Evolutionary conservation across 53 echinoderm and acorn worm genomes (phyloP).

Genomic region (Astropecten irregularis): DNA sequence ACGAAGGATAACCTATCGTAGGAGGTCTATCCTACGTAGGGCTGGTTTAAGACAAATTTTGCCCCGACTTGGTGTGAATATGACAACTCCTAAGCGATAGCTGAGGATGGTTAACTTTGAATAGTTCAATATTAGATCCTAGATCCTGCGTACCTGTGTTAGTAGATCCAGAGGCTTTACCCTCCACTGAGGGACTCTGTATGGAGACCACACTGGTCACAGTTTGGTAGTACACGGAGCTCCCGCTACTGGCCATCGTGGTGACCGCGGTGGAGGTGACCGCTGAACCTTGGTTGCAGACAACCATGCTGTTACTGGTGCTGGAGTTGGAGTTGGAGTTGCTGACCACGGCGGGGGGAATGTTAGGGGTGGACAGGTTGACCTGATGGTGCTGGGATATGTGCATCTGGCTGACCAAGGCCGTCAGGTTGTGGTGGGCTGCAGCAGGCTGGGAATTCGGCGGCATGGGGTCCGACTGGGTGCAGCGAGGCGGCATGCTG

Average conservation of each 20-base stretch:
- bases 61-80: no score
- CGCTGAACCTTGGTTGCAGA: conserved; percentile 23
- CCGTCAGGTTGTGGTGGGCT: conserved; percentile 65
- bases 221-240: conserved; percentile 80
- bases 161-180: no score
- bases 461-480: conserved; percentile 20
- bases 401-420: conserved; percentile 74
- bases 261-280: conserved; percentile 41
- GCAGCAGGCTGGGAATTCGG: conserved; percentile 37
- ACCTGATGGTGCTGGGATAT: conserved; percentile 92
- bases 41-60: no score
- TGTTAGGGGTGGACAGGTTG: conserved; percentile 64
- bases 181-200: no score
- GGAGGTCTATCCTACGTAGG: no score
- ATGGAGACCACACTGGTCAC: conserved; percentile 75
- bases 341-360: conserved; percentile 27
- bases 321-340: conserved; percentile 15
- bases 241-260: conserved; percentile 66
- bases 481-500: neutral
- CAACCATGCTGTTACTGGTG: conserved; percentile 16
- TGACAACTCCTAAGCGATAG: no score
- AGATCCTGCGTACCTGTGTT: no score
- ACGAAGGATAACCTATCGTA: no score
- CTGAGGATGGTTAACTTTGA: no score
- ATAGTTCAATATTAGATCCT: no score